Evolutionary conservation across 1,140 invertebrate genomes (phyloP).

Genomic region (Dolichoris vasculosae): DNA sequence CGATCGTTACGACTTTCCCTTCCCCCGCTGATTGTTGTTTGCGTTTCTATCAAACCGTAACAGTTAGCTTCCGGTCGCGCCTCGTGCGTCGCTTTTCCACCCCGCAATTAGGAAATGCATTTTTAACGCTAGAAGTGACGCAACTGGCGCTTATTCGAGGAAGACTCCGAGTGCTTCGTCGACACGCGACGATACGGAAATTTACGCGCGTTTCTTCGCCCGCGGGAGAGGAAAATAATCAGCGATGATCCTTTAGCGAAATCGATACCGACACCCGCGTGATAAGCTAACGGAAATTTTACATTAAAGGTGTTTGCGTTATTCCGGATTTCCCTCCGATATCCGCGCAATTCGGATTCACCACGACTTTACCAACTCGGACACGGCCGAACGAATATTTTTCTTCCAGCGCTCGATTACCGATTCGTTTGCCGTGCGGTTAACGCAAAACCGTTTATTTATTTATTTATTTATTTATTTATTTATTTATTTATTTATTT

Average conservation of each 20-base stretch:
- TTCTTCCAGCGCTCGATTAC: slow-evolving; percentile 12
- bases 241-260: neutral
- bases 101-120: slow-evolving; percentile 49
- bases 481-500: too few relatives aligned
- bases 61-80: slow-evolving; percentile 55
- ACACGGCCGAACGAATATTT: neutral
- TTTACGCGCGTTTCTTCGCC: neutral
- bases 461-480: too few relatives aligned
- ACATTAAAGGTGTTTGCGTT: too few relatives aligned
- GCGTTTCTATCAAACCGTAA: slow-evolving; percentile 63
- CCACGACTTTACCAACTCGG: neutral
- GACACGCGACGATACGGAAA: slow-evolving; percentile 5
- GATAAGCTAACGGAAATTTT: neutral
- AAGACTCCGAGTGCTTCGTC: neutral
- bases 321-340: too few relatives aligned
- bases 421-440: slow-evolving; percentile 15
- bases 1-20: neutral
- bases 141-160: slow-evolving; percentile 35
- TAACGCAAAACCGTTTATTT: slow-evolving; percentile 30
- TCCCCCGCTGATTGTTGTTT: slow-evolving; percentile 40
- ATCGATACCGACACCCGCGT: neutral
- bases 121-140: slow-evolving; percentile 45
- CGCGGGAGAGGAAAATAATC: neutral
- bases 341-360: too few relatives aligned
- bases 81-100: slow-evolving; percentile 47